Base-by-base conservation (phyloP, 2,888 invertebrate species). In the Neoaliturus tenellus region DNA sequence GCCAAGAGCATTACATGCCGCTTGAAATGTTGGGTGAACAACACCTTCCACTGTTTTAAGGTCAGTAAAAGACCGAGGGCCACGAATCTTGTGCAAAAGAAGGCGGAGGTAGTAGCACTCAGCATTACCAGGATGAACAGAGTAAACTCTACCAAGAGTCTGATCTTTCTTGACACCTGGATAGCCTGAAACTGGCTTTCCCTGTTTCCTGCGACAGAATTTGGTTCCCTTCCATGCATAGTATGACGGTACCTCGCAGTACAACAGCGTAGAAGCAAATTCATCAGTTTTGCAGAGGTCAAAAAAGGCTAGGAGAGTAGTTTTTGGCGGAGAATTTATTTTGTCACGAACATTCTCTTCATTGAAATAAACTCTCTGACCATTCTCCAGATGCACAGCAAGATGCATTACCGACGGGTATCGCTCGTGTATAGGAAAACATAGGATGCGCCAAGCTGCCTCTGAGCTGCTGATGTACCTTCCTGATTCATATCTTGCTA, bases 11-110 rank as follows among this genome's bases (percentile, higher is more conserved):
- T 31, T 81, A 73, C 48, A 83, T 81, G 83, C 71, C 81, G 85
- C 82, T 62, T 83, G 51, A 84, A 83, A 90, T 28, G 89, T 89
- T 55, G 67, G 58, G 85, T 85, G 84, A 35, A 87, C 69, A 41
- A 85, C 83, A 23, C 88, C 88, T 82, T 90, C 85, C 14, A 89
- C 87, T 14, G 85, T 90, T 87, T 87, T 88, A 33, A 90, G 85
- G 81, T 86, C 86, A 75, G 44, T 71, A 87, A 89, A 89, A 58
- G 87, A 88, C 2, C 85, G 87, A 20, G 88, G 88, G n/a, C 87
- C 88, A 75, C 84, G 71, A 67, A 89, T 85, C 69, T 87, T 81
- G 75, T 85, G 85, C 5, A 88, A 75, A 0, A 87, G 71, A 8
- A 89, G 62, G 44, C 88, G 82, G 17, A 89, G 85, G 86, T 86